Conservation (phyloP, 2,113 vertebrate species). For the Barbus barbus region DNA sequence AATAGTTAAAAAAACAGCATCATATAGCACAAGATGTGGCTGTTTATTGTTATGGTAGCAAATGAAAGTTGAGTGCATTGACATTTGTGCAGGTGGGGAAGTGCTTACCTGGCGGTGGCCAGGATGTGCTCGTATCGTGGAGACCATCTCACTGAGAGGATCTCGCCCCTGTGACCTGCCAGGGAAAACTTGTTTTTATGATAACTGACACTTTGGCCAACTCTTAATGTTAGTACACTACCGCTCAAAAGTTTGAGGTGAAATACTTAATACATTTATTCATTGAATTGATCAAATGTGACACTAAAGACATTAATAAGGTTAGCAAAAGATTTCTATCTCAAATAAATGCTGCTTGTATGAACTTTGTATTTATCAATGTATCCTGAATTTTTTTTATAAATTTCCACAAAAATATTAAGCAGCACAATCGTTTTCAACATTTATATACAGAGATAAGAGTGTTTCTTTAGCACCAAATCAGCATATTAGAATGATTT, state of each 20-base stretch:
- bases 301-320: no score
- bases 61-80: not conserved
- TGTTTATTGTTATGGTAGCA: not conserved
- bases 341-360: not conserved
- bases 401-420: no score
- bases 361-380: no score
- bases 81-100: not conserved
- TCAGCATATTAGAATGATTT: no score
- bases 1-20: not conserved
- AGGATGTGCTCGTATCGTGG: conserved; percentile 89
- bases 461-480: no score
- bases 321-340: not conserved
- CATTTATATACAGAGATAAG: no score
- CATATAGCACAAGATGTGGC: not conserved
- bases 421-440: no score
- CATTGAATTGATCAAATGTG: no score
- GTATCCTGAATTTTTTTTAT: no score
- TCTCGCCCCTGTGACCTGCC: conserved; percentile 91
- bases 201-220: not conserved
- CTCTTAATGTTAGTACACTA: not conserved
- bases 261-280: no score
- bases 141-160: conserved; percentile 92
- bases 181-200: conserved; percentile 15
- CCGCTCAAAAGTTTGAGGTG: not conserved
- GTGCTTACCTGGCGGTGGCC: conserved; percentile 89